Evolutionary conservation across 53 echinoderm and acorn worm species (phyloP).

Genomic region (Antedon mediterranea): DNA sequence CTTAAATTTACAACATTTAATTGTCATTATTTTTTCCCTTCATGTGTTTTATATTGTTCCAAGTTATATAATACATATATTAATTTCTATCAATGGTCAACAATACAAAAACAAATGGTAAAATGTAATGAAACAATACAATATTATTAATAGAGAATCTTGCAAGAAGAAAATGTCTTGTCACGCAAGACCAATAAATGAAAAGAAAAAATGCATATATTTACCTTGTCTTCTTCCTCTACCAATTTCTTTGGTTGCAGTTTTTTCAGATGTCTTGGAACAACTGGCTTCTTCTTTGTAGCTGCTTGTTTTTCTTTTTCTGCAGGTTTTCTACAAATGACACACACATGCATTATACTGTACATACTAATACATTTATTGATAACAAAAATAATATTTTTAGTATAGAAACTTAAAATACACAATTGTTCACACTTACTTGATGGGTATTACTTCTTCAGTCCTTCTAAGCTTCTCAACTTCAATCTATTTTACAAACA

Average conservation of each 20-base stretch:
- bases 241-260: constrained; percentile 72
- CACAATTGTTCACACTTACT: constrained; percentile 10
- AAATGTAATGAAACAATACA: too few relatives aligned
- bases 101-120: too few relatives aligned
- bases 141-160: neutral
- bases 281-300: constrained; percentile 6
- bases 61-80: too few relatives aligned
- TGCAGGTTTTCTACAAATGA: neutral
- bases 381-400: too few relatives aligned
- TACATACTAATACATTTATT: too few relatives aligned
- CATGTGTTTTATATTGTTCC: too few relatives aligned
- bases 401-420: too few relatives aligned
- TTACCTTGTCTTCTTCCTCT: constrained; percentile 34
- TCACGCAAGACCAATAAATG: neutral
- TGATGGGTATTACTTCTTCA: constrained; percentile 10
- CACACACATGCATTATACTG: neutral
- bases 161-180: neutral
- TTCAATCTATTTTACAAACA: constrained; percentile 31
- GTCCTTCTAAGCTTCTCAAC: constrained; percentile 61
- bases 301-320: neutral
- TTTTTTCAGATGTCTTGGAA: constrained; percentile 73
- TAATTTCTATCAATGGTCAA: too few relatives aligned
- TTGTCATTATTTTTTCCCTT: too few relatives aligned
- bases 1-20: too few relatives aligned
- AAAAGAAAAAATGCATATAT: neutral